Conservation (phyloP, 2,797 vertebrate genomes). For the Premnoplex brunnescens region DNA sequence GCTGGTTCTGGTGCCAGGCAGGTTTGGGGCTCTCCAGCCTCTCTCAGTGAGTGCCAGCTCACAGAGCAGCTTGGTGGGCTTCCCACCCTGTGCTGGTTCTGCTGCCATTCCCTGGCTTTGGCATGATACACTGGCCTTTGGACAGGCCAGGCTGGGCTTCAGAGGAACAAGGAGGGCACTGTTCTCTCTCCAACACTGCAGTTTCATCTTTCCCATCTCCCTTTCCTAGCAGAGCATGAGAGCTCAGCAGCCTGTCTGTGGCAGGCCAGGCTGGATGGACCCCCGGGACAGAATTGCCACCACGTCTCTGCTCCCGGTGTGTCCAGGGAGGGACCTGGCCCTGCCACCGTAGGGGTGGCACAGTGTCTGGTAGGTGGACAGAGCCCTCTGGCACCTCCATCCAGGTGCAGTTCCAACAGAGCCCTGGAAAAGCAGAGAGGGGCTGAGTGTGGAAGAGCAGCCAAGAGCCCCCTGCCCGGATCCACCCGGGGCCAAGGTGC, state of each 20-base stretch:
- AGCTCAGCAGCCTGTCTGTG: background rate
- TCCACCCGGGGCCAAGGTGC: background rate
- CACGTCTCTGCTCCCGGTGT: background rate
- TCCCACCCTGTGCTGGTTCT: background rate
- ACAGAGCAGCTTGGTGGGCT: background rate
- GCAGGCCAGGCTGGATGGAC: background rate
- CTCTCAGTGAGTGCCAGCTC: background rate
- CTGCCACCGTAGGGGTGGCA: too few species aligned
- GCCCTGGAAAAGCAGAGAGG: background rate
- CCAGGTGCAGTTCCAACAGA: background rate
- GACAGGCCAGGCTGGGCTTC: background rate
- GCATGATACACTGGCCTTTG: background rate
- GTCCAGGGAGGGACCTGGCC: background rate
- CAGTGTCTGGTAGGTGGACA: background rate
- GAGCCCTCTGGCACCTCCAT: background rate
- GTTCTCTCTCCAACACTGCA: background rate
- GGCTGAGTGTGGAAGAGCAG: background rate
- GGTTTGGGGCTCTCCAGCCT: background rate
- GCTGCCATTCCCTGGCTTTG: slow-evolving; percentile 6
- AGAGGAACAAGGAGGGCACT: background rate
- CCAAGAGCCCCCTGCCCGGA: background rate
- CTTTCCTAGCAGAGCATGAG: background rate
- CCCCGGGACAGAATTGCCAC: background rate
- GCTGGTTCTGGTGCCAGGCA: background rate
- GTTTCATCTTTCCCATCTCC: background rate